These are phyloP conservation scores for Listrodromus nycthemerus DNA, from an alignment of 2,888 invertebrate genomes.

Conservation along the genomic window DNA sequence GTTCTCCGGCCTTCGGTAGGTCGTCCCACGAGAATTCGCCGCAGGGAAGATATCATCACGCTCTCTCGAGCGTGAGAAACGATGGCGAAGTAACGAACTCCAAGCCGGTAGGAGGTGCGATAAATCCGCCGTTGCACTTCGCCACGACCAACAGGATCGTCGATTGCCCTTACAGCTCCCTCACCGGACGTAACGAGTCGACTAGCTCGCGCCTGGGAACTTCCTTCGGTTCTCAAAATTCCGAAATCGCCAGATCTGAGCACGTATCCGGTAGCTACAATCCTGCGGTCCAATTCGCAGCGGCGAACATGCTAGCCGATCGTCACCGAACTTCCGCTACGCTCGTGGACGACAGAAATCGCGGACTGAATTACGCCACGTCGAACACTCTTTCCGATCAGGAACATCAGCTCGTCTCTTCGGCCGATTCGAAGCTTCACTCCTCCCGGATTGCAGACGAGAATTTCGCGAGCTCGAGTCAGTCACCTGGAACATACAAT, in stretches of 20 bases:
- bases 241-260: conserved; percentile 3
- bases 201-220: neutral
- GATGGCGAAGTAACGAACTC: conserved; percentile 67
- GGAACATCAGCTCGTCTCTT: conserved; percentile 7
- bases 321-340: neutral
- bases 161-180: neutral
- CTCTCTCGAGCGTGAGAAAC: conserved; percentile 69
- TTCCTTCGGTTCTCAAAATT: conserved; percentile 1
- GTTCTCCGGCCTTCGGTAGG: conserved; percentile 60
- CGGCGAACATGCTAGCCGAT: conserved; percentile 31
- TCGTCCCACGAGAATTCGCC: conserved; percentile 60
- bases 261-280: conserved; percentile 8
- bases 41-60: conserved; percentile 72
- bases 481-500: conserved; percentile 2
- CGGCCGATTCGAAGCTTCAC: conserved; percentile 23
- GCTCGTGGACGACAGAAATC: neutral
- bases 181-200: conserved; percentile 2
- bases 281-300: conserved; percentile 43
- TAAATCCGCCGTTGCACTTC: conserved; percentile 62
- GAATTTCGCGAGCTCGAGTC: conserved; percentile 6
- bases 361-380: conserved; percentile 17
- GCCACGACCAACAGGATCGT: conserved; percentile 36
- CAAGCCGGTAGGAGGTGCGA: conserved; percentile 45
- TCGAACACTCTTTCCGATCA: conserved; percentile 14
- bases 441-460: neutral